These are phyloP conservation scores for Carassius auratus DNA, from an alignment of 2,113 vertebrate species.

Conservation along the genomic window DNA sequence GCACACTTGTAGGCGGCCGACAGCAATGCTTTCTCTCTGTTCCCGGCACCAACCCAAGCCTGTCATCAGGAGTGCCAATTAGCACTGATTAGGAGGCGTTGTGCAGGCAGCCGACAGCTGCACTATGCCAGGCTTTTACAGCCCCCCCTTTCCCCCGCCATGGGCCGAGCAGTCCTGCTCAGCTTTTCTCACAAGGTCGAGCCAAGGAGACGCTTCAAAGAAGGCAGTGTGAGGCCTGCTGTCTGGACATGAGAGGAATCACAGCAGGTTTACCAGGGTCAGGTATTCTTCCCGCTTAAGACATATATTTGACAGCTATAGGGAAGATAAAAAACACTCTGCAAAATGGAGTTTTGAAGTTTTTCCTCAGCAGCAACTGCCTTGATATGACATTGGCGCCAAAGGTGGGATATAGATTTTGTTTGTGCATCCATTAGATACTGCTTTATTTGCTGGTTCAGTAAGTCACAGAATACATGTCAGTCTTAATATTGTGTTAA, in stretches of 20 bases:
- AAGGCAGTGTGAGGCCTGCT: constrained; percentile 47
- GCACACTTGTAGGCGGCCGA: constrained; percentile 21
- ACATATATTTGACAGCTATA: neutral
- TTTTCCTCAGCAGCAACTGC: neutral
- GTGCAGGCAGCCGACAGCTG: constrained; percentile 55
- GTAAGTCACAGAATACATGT: neutral
- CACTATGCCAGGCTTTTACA: constrained; percentile 55
- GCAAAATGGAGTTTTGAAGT: too few relatives aligned
- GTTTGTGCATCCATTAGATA: neutral
- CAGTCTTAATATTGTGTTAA: constrained; percentile 29
- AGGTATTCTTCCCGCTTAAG: neutral
- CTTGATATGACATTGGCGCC: neutral
- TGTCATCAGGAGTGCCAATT: constrained; percentile 71
- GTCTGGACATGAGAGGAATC: neutral
- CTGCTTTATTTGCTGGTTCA: neutral
- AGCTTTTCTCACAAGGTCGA: constrained; percentile 70
- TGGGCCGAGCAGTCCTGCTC: constrained; percentile 55
- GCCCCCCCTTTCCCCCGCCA: constrained; percentile 25
- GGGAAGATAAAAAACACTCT: neutral
- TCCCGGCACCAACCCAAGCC: constrained; percentile 56
- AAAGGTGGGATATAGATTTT: neutral
- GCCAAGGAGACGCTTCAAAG: constrained; percentile 65
- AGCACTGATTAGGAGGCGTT: constrained; percentile 66
- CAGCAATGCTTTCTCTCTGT: constrained; percentile 28
- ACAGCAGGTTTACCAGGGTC: neutral